Base-by-base conservation (phyloP, 2,797 vertebrate species). In the Sebastes iracundus region DNA sequence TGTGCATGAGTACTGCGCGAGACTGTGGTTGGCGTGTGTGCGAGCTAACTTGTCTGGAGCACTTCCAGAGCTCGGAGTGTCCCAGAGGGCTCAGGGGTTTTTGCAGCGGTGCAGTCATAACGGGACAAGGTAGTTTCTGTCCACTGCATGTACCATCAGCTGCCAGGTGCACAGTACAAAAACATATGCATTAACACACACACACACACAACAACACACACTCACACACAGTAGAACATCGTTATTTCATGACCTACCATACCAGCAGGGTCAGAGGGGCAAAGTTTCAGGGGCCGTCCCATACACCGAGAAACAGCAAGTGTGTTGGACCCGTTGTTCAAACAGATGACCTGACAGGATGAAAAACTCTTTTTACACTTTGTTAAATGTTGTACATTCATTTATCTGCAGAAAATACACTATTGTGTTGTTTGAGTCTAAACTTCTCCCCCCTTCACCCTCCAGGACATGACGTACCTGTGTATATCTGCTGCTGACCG, bases 401-500 rank as follows among this genome's bases (percentile, higher is more conserved):
- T 64, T 6, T 8, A 25, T 46, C 0, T 55, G 20, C 14, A 55
- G 8, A 61, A 56, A 52, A 69, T 18, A 10, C 16, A 22, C 22
- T 33, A 2, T 13, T 1, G 11, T 49, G 13, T 22, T 27, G 5
- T 23, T 28, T 12, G 11, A 69, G 18, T 62, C 42, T 58, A 55
- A 84, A 67, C n/a, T 25, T 2, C 16, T 23, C 22, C 27, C 42
- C 64, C 85, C 79, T 14, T 72, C 85, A 1, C 27, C 87, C 46
- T 88, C 35, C 81, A 99, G 98, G 97, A 97, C 88, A 90, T 97
- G 94, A 98, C 97, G 72, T 99, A 99, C 90, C 96, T 99, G 69
- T 99, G 97, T 80, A 98, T 99, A 92, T 96, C 96, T 67, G 97
- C 98, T 74, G 96, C 97, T 42, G 97, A 98, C 94, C 96, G 97